Conservation (phyloP, 2,888 invertebrate species). For the Eulithis testata region DNA sequence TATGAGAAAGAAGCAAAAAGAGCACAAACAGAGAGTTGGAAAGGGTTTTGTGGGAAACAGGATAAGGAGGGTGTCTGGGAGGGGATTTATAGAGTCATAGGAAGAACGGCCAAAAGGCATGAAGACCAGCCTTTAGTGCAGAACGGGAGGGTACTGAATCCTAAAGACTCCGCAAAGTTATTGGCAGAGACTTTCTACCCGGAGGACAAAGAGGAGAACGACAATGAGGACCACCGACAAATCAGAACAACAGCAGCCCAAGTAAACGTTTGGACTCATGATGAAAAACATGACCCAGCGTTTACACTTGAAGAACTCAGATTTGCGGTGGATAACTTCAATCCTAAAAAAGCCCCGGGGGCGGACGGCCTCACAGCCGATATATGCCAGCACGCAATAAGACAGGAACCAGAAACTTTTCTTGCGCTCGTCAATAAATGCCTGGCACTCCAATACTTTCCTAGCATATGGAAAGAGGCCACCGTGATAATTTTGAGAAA, state of each 20-base stretch:
- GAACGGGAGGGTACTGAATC: too few species aligned
- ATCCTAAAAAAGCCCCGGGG: slow-evolving; percentile 40
- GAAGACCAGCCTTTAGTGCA: too few species aligned
- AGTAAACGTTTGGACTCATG: too few species aligned
- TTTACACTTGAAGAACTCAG: slow-evolving; percentile 32
- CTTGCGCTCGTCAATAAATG: slow-evolving; percentile 32
- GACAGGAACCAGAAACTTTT: slow-evolving; percentile 22
- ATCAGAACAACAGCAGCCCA: too few species aligned
- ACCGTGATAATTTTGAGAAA: slow-evolving; percentile 12
- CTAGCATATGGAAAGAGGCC: slow-evolving; percentile 23
- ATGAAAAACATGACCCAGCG: slow-evolving; percentile 27
- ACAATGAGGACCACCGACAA: too few species aligned
- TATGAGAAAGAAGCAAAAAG: background rate
- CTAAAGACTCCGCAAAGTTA: too few species aligned
- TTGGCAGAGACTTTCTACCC: too few species aligned
- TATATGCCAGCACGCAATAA: slow-evolving; percentile 34
- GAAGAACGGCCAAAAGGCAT: too few species aligned
- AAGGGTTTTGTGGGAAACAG: background rate
- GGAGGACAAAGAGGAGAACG: too few species aligned
- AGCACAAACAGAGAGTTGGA: background rate
- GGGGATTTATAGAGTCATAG: too few species aligned
- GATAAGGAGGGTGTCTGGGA: background rate
- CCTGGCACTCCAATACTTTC: slow-evolving; percentile 35
- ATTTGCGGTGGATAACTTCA: slow-evolving; percentile 19
- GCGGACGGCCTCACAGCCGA: slow-evolving; percentile 15